Base-by-base conservation (phyloP, 2,888 invertebrate species). In the Lasioglossum vierecki region DNA sequence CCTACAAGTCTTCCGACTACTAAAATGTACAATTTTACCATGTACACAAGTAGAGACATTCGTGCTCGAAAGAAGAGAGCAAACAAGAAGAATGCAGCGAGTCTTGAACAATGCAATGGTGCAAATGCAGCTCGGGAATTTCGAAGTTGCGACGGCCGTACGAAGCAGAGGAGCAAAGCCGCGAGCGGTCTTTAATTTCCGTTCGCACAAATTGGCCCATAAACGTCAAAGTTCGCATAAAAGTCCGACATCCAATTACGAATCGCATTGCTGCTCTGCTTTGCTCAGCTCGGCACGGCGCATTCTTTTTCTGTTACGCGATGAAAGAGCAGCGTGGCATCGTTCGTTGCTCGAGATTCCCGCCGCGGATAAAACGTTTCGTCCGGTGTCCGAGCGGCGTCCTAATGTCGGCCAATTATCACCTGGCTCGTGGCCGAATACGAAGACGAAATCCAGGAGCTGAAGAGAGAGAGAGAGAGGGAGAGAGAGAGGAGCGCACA, bases 391-490 rank as follows among this genome's bases (percentile, higher is more conserved):
- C 35, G 66, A 35, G 39, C 39, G 39, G 39, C 39, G 68, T 39
- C 39, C 46, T 76, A 76, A 66, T 66, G 46, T 35, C 76, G 39
- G 18, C 49, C 49, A 76, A 76, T 76, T 76, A 76, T 76, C 76
- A 66, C 76, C 46, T 53, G 68, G 4, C 46, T 22, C 46, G 60
- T 11, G 30, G 30, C 22, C 3, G 35, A 72, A 72, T 3, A 18
- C 9, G 71, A 46, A 60, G 9, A 18, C 35, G 49, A 75, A 75
- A 53, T 9, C 53, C 30, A 60, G 60, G 26, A 26, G 13, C 2
- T 13, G 60, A 4, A 15, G 15, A 35, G 18, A 46, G 15, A 11
- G 53, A 35, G 30, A 30, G 30, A 30, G 30, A 30, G 30, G 1
- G 30, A 30, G 30, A 30, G 30, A 30, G 30, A 30, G 30, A 30